Base-by-base conservation (phyloP, 1,140 invertebrate species). In the Neuroterus valhalla region DNA sequence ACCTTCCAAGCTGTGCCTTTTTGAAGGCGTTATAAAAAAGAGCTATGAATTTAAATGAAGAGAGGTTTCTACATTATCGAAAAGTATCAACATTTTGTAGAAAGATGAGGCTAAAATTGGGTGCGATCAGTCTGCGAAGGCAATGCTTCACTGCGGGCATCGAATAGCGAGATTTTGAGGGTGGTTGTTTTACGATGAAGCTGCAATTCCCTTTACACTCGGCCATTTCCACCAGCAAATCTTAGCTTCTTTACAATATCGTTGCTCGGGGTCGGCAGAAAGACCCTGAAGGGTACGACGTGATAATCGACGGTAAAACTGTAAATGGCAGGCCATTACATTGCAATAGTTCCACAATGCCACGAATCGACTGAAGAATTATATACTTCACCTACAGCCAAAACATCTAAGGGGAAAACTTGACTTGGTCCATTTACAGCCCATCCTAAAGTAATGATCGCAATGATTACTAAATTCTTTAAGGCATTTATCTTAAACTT, bases 281-380 rank as follows among this genome's bases (percentile, higher is more conserved):
- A 73, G 73, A 81, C 50, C 78, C 71, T 70, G 78, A 84, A 79
- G 80, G 80, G 84, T 84, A 75, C 74, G 74, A 68, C 75, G 79
- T 80, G 85, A 89, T 89, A 89, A 89, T 89, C 86, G 87, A 86
- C 86, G 85, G 83, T 86, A 88, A 89, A 88, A 84, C 75, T 82
- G 71, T 71, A 73, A 81, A 81, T 81, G 81, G 76, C 78, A 80
- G 62, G 72, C 70, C 79, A 82, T 83, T 82, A 84, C 67, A 23
- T 62, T 62, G 21, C 55, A 62, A 62, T 66, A 71, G 68, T 68
- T 52, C 72, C 74, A 69, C 72, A 80, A 79, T 78, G 68, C 76
- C 76, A 76, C 66, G 78, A 82, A 81, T 82, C 78, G 79, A 80
- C 74, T 50, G 69, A 71, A 72, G 75, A 66, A 78, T 75, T 75